Percentiles rank a stretch among this genome's conserved stretches.
Evolutionary conservation across 2,888 invertebrate species (phyloP).

Genomic region (Drosophila fulvimacula): DNA sequence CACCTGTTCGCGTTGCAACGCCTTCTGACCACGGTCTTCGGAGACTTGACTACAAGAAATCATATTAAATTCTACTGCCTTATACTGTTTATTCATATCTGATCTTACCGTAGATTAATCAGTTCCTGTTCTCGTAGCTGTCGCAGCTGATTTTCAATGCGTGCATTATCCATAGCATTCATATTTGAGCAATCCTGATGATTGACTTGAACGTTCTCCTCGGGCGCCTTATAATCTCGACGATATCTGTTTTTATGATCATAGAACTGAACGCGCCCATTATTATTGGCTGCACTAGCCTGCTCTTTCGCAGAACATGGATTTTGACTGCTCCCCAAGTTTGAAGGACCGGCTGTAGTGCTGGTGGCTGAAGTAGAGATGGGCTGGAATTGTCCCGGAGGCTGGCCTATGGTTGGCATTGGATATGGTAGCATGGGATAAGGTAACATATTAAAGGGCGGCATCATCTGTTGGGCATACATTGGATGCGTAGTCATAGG

Average conservation of each 20-base stretch:
- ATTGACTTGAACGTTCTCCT: constrained; percentile 81
- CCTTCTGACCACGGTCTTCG: constrained; percentile 85
- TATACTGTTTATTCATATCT: not conserved
- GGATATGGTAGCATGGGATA: constrained; percentile 40
- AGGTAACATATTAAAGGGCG: constrained; percentile 41
- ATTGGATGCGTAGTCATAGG: constrained; percentile 11
- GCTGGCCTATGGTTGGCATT: constrained; percentile 26
- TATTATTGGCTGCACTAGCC: constrained; percentile 1
- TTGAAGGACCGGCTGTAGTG: not conserved
- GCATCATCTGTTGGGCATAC: constrained; percentile 25
- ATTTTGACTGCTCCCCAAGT: constrained; percentile 31
- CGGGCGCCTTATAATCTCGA: constrained; percentile 81
- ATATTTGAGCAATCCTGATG: constrained; percentile 56
- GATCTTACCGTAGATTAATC: constrained; percentile 65
- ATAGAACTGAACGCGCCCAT: constrained; percentile 84
- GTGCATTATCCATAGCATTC: constrained; percentile 81
- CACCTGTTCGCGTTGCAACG: constrained; percentile 85
- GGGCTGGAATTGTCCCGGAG: constrained; percentile 7
- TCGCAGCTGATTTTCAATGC: constrained; percentile 66
- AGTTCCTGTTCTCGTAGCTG: constrained; percentile 68
- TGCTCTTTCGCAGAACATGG: not conserved
- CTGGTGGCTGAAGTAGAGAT: not conserved
- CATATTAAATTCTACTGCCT: not conserved
- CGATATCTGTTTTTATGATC: constrained; percentile 85
- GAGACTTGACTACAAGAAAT: constrained; percentile 70